Evolutionary conservation across 2,113 vertebrate species (phyloP).

Genomic region (Nyctibius bracteatus): DNA sequence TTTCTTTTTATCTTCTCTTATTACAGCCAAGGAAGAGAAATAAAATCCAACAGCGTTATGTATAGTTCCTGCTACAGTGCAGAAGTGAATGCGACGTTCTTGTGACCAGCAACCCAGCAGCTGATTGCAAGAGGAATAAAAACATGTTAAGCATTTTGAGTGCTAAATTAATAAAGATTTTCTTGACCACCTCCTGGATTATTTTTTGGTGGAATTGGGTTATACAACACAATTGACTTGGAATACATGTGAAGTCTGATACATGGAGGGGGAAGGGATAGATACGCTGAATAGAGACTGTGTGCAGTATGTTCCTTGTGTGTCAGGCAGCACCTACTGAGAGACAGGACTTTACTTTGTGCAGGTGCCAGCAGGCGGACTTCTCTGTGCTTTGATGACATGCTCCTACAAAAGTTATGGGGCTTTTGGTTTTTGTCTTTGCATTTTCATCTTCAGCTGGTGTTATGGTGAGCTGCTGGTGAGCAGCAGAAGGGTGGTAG

Average conservation of each 20-base stretch:
- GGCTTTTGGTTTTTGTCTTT: background rate
- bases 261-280: accelerated
- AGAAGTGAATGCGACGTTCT: background rate
- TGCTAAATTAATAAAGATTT: background rate
- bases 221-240: background rate
- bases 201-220: background rate
- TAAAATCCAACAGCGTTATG: background rate
- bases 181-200: background rate
- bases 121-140: background rate
- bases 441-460: background rate
- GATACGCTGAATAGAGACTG: background rate
- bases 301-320: accelerated
- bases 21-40: background rate
- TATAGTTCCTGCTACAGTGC: background rate
- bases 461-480: accelerated
- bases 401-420: background rate
- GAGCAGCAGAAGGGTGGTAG: accelerated
- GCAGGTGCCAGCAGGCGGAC: background rate
- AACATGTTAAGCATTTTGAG: background rate
- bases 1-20: background rate
- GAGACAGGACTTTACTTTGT: background rate
- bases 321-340: background rate
- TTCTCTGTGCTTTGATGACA: background rate
- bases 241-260: background rate
- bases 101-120: background rate